phyloP scores from a whole-genome alignment of 2,888 invertebrate species.

The Cylindroiulus punctatus region DNA sequence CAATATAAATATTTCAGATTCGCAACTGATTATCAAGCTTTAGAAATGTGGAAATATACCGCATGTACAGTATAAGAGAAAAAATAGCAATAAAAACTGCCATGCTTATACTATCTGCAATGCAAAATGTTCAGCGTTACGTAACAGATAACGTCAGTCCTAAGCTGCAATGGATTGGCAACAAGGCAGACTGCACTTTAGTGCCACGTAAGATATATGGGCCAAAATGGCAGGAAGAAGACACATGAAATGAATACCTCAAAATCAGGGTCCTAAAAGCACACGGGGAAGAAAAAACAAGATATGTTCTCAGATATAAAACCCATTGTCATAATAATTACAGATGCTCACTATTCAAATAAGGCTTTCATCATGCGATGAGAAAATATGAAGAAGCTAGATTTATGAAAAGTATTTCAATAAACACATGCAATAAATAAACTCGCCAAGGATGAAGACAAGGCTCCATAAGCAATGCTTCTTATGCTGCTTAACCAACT shows the following conservation, averaged over 20 bases:
- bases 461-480: not conserved
- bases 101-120: conserved; percentile 23
- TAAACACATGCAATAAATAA: not conserved
- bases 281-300: conserved; percentile 48
- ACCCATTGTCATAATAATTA: not conserved
- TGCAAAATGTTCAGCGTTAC: conserved; percentile 11
- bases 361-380: not conserved
- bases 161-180: conserved; percentile 47
- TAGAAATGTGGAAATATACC: not conserved
- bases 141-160: conserved; percentile 34
- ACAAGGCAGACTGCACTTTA: conserved; percentile 41
- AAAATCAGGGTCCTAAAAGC: conserved; percentile 54
- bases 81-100: not conserved
- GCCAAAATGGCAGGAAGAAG: conserved; percentile 36
- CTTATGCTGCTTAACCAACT: not conserved
- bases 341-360: not conserved
- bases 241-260: conserved; percentile 52
- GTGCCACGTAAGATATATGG: conserved; percentile 21
- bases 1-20: not conserved
- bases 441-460: not conserved
- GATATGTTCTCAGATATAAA: conserved; percentile 43
- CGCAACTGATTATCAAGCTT: not conserved
- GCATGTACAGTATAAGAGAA: not conserved
- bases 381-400: not conserved
- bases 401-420: not conserved